A percentile compares a stretch with the other conserved stretches of the same genome.
phyloP scores from a whole-genome alignment of 2,797 vertebrate genomes.

The Propithecus deckenii region DNA sequence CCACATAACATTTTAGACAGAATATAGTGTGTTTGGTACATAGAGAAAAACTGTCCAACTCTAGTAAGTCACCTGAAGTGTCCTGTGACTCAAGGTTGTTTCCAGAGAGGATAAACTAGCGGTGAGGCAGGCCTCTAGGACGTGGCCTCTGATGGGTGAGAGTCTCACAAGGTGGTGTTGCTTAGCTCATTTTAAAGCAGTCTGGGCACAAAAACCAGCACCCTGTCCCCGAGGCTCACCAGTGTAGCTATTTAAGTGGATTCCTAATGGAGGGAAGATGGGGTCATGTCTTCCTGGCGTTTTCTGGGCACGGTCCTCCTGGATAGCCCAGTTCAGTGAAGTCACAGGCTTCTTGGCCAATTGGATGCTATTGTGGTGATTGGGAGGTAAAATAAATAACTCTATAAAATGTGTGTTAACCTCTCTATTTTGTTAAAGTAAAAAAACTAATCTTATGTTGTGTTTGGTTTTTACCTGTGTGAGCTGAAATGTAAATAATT shows the following conservation, averaged over 20 bases:
- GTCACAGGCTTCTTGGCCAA: neutral
- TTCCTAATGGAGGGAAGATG: neutral
- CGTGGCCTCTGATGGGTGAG: fast-evolving
- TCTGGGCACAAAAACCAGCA: neutral
- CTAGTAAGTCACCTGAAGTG: too few relatives aligned
- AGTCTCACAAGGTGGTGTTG: neutral
- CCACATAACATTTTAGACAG: neutral
- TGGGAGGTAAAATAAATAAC: fast-evolving
- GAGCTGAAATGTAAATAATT: too few relatives aligned
- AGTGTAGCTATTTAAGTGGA: fast-evolving
- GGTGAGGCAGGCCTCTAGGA: neutral
- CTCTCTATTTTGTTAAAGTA: fast-evolving
- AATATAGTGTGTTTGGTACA: fast-evolving
- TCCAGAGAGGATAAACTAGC: neutral
- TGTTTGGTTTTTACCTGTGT: too few relatives aligned
- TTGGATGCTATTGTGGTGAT: too few relatives aligned
- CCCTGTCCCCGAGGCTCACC: fast-evolving
- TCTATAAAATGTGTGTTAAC: fast-evolving
- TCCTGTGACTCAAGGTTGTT: neutral
- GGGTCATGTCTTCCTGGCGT: too few relatives aligned
- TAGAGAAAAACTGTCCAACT: fast-evolving
- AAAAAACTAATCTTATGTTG: fast-evolving
- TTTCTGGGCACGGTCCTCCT: neutral
- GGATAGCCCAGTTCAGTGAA: neutral
- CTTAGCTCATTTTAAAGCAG: neutral